Conservation (phyloP, 1,140 invertebrate species). For the Cephus cinctus region DNA sequence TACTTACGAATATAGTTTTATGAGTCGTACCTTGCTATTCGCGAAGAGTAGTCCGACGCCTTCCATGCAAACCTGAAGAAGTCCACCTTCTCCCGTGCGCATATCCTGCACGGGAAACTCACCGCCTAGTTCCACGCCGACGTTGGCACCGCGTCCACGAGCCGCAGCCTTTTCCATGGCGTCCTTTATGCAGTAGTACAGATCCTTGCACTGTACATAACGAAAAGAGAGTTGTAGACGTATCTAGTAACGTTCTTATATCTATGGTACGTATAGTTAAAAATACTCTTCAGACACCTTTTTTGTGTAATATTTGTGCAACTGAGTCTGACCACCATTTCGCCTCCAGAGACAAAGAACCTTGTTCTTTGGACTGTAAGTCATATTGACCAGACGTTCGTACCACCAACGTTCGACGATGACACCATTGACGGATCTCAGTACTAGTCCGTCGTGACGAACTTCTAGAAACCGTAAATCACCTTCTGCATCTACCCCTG, state of each 20-base stretch:
- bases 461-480: constrained; percentile 97
- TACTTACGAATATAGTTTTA: constrained; percentile 11
- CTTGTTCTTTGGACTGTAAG: constrained; percentile 97
- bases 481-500: constrained; percentile 85
- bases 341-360: constrained; percentile 94
- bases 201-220: constrained; percentile 84
- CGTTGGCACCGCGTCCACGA: constrained; percentile 71
- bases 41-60: constrained; percentile 97
- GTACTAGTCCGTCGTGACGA: constrained; percentile 93
- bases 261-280: not conserved
- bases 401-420: constrained; percentile 99
- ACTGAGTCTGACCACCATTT: constrained; percentile 86
- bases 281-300: constrained; percentile 69
- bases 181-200: constrained; percentile 98
- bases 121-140: constrained; percentile 85
- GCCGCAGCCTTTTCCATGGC: constrained; percentile 96
- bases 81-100: constrained; percentile 92
- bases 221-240: constrained; percentile 2
- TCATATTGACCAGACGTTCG: constrained; percentile 98
- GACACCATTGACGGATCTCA: constrained; percentile 89
- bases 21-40: constrained; percentile 89
- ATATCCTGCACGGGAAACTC: constrained; percentile 99
- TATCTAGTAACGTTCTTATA: constrained; percentile 2
- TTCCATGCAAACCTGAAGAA: constrained; percentile 98
- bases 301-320: constrained; percentile 99